Conservation (phyloP, 1,140 invertebrate genomes). For the Heliconius hermathena region DNA sequence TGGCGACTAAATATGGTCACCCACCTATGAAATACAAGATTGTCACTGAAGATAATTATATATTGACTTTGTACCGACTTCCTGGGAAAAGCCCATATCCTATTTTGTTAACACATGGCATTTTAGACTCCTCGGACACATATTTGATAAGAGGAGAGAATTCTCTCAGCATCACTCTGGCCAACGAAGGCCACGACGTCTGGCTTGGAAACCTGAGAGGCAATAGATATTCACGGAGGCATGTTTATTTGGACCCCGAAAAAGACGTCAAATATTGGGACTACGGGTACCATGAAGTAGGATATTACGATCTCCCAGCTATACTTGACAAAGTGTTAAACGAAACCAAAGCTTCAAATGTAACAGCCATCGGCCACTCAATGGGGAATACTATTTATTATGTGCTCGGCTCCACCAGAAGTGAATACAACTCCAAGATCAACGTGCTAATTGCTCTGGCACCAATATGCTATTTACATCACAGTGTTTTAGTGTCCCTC, state of each 20-base stretch:
- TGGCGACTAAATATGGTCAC: conserved; percentile 72
- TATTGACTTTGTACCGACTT: conserved; percentile 85
- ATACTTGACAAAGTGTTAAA: conserved; percentile 84
- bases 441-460: conserved; percentile 23
- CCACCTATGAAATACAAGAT: conserved; percentile 78
- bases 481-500: neutral
- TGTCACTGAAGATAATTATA: conserved; percentile 85
- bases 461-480: conserved; percentile 1
- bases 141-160: conserved; percentile 83
- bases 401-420: conserved; percentile 54
- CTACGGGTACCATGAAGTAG: conserved; percentile 84
- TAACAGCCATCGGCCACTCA: conserved; percentile 79
- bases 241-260: conserved; percentile 74
- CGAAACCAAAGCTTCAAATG: conserved; percentile 67
- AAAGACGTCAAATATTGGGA: conserved; percentile 82
- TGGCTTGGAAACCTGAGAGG: conserved; percentile 88
- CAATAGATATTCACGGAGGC: conserved; percentile 84
- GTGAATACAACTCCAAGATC: conserved; percentile 29
- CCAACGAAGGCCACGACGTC: conserved; percentile 83
- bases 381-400: conserved; percentile 83
- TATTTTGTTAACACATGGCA: conserved; percentile 87
- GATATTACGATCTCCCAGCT: conserved; percentile 85
- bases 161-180: conserved; percentile 67
- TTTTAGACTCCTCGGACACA: conserved; percentile 85
- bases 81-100: conserved; percentile 58